Evolutionary conservation across 2,113 vertebrate genomes (phyloP).

Genomic region (Engystomops pustulosus): DNA sequence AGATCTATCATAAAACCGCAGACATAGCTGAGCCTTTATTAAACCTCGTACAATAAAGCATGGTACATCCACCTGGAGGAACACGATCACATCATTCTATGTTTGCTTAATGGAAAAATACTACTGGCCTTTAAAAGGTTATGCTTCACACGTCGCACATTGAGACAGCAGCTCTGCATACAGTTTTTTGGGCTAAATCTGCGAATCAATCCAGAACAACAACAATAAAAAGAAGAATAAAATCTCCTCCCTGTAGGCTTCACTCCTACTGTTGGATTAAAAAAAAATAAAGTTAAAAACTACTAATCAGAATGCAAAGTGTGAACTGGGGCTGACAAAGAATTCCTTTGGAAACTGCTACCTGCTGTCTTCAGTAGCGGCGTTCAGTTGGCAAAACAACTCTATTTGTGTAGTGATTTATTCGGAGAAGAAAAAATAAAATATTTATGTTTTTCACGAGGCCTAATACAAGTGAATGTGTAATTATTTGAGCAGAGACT

Average conservation of each 20-base stretch:
- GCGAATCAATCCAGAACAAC: neutral
- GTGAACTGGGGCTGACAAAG: neutral
- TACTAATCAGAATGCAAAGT: neutral
- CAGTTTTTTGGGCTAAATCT: neutral
- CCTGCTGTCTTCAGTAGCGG: neutral
- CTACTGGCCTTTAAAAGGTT: too few relatives aligned
- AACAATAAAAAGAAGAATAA: neutral
- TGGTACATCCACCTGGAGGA: too few relatives aligned
- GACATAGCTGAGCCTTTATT: too few relatives aligned
- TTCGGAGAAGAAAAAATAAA: neutral
- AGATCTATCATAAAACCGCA: too few relatives aligned
- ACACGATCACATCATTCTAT: too few relatives aligned
- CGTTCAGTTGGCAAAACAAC: neutral
- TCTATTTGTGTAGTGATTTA: constrained; percentile 16
- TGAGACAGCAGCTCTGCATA: neutral
- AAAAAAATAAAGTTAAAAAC: neutral
- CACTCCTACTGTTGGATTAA: neutral
- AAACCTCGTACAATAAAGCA: too few relatives aligned
- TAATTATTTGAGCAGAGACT: constrained; percentile 19
- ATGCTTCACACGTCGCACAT: too few relatives aligned
- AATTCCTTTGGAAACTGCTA: constrained; percentile 2
- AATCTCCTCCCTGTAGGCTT: neutral
- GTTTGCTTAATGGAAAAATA: too few relatives aligned
- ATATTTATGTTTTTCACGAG: constrained; percentile 9
- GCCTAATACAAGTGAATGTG: constrained; percentile 7